Base-by-base conservation (phyloP, 2,797 vertebrate species). In the Coendou prehensilis region DNA sequence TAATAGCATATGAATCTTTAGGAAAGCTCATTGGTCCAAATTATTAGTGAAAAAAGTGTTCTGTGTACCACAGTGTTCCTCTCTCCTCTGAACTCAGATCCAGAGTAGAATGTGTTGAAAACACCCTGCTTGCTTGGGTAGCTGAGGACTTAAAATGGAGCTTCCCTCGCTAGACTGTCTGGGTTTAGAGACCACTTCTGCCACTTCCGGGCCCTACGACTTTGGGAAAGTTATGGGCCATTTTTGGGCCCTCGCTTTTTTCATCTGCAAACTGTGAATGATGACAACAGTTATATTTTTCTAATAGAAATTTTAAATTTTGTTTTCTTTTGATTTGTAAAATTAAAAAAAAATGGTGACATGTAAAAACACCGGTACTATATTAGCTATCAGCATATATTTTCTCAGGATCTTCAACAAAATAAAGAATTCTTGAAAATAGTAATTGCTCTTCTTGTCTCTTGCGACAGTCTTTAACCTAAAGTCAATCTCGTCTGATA, bases 281-380 rank as follows among this genome's bases (percentile, higher is more conserved):
- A 59, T n/a, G 10, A 33, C 41, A 41, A 47, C 50, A 78, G 7
- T 26, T 26, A 30, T 79, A 30, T n/a, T 20, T 86, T 75, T 87
- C 18, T 93, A 85, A 84, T 1, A 86, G 56, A 87, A 85, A 47
- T 86, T 87, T 79, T 69, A 33, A 59, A 59, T 59, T 92, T 73
- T 57, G 9, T 88, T 73, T 63, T 69, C 1, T 87, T 87, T 91
- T 45, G 2, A 50, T 22, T 87, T 93, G 87, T 80, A 71, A 59
- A 91, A 67, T 41, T 84, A 71, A 85, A 91, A 56, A 47, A 86
- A 37, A 10, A 17, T 69, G 50, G 9, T 41, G 67, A 73, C 15
- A 57, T n/a, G 3, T 18, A 75, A 91, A 81, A 78, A 47, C 75
- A 47, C 9, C 6, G 82, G 14, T 54, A 69, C 23, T 54, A 26